These are phyloP conservation scores for Asteroscopus sphinx DNA, from an alignment of 2,888 invertebrate genomes.

Conservation along the genomic window DNA sequence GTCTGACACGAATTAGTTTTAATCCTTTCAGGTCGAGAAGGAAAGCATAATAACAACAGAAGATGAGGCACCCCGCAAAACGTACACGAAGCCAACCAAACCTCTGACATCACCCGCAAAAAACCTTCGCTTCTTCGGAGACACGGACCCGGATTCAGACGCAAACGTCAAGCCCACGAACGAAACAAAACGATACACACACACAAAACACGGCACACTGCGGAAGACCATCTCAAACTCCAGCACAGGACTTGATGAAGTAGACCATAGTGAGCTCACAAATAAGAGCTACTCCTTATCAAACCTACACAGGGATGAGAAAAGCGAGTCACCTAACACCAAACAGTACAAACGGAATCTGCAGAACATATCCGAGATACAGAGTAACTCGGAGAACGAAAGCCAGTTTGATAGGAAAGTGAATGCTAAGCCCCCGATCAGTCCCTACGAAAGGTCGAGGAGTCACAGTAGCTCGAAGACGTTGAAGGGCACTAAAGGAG, in stretches of 20 bases:
- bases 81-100: constrained; percentile 74
- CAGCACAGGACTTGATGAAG: constrained; percentile 82
- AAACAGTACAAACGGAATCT: constrained; percentile 86
- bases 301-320: constrained; percentile 78
- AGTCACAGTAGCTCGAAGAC: constrained; percentile 87
- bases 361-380: constrained; percentile 90
- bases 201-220: constrained; percentile 74
- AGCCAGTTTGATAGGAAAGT: constrained; percentile 76
- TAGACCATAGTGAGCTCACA: constrained; percentile 78
- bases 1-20: too few relatives aligned
- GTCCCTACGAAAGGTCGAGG: constrained; percentile 82
- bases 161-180: constrained; percentile 81
- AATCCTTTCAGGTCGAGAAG: constrained; percentile 78
- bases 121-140: constrained; percentile 95
- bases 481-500: constrained; percentile 72
- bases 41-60: constrained; percentile 89
- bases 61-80: constrained; percentile 85
- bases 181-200: constrained; percentile 75
- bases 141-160: constrained; percentile 94
- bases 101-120: constrained; percentile 89
- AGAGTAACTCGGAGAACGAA: constrained; percentile 83
- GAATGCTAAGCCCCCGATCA: constrained; percentile 80
- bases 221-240: constrained; percentile 84
- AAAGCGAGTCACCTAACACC: constrained; percentile 73
- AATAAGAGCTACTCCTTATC: constrained; percentile 84